Evolutionary conservation across 2,113 vertebrate genomes (phyloP).

Genomic region (Lepisosteus osseus): DNA sequence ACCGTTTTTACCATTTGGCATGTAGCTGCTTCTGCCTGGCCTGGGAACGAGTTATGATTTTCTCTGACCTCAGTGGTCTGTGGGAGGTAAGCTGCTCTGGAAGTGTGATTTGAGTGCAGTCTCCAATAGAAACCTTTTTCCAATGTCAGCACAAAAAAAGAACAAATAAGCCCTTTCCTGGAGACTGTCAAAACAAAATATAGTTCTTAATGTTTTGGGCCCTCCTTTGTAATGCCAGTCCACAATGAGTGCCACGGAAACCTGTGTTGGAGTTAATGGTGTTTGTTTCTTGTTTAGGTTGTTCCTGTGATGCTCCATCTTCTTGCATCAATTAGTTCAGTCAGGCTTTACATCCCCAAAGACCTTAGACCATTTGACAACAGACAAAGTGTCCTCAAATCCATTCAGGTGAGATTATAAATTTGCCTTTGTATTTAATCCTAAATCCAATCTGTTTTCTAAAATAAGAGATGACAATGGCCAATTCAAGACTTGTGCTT

Average conservation of each 20-base stretch:
- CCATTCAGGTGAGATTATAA: slow-evolving; percentile 75
- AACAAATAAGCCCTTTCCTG: no score
- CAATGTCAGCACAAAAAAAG: no score
- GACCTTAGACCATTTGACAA: slow-evolving; percentile 89
- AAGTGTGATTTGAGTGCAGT: background rate
- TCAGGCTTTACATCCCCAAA: slow-evolving; percentile 92
- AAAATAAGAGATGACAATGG: no score
- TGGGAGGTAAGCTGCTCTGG: slow-evolving; percentile 5
- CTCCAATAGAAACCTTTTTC: no score
- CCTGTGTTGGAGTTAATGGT: background rate
- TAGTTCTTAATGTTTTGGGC: no score
- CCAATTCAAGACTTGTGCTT: no score
- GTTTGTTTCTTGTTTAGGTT: slow-evolving; percentile 64
- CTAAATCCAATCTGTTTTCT: no score
- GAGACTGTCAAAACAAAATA: no score
- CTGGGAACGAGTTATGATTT: background rate
- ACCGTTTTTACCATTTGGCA: background rate
- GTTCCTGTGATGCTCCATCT: slow-evolving; percentile 92
- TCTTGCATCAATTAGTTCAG: slow-evolving; percentile 88
- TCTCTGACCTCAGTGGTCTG: background rate
- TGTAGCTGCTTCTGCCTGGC: background rate
- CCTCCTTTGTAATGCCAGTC: background rate
- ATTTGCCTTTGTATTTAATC: no score
- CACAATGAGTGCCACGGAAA: background rate
- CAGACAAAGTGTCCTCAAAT: slow-evolving; percentile 91